A percentile compares a stretch with the other conserved stretches of the same genome.
Evolutionary conservation across 2,113 vertebrate species (phyloP).

Genomic region (Albula glossodonta): DNA sequence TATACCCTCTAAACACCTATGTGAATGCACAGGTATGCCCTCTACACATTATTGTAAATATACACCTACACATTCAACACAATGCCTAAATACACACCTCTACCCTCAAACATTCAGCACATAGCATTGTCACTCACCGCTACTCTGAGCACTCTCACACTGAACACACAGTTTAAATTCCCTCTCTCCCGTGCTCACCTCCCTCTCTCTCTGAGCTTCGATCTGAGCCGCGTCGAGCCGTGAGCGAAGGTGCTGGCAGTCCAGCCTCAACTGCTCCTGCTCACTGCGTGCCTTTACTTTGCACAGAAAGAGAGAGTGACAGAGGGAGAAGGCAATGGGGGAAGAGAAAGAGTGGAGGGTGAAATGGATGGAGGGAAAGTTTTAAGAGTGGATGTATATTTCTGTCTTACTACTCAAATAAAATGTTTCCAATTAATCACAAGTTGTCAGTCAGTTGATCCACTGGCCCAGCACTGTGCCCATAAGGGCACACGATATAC

Average conservation of each 20-base stretch:
- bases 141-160: neutral
- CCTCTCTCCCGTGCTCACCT: constrained; percentile 67
- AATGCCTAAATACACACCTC: neutral
- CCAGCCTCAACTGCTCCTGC: constrained; percentile 74
- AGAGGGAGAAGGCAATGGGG: neutral
- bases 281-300: constrained; percentile 74
- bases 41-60: neutral
- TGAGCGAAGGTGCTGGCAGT: constrained; percentile 81
- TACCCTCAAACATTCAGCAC: neutral
- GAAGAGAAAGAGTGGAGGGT: neutral
- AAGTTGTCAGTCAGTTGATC: no score
- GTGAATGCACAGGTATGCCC: no score
- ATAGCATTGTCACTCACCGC: neutral
- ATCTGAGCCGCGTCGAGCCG: constrained; percentile 75
- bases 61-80: neutral
- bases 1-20: neutral
- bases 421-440: no score
- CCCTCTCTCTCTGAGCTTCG: constrained; percentile 80
- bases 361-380: neutral
- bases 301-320: constrained; percentile 37
- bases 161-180: neutral
- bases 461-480: no score
- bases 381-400: no score
- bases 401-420: no score
- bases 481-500: no score